Evolutionary conservation across 2,888 invertebrate genomes (phyloP).

Genomic region (Diogma glabrata): DNA sequence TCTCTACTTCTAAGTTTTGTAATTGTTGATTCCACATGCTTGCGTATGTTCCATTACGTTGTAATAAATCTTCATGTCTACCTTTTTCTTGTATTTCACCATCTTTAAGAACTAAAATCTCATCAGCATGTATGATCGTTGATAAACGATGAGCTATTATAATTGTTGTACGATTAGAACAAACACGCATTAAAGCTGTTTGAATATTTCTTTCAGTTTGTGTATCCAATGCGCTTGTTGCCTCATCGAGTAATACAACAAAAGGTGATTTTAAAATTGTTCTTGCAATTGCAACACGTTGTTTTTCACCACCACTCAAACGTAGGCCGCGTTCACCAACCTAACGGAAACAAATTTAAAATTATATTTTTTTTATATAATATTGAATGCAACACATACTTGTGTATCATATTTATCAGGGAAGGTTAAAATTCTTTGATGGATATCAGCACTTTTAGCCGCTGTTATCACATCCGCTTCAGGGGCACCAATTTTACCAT

Average conservation of each 20-base stretch:
- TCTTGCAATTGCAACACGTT: slow-evolving; percentile 91
- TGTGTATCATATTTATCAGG: slow-evolving; percentile 79
- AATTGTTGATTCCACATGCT: slow-evolving; percentile 91
- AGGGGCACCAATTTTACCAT: slow-evolving; percentile 68
- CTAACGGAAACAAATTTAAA: too few species aligned
- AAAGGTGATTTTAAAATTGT: slow-evolving; percentile 86
- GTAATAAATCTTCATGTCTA: slow-evolving; percentile 57
- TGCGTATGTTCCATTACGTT: slow-evolving; percentile 57
- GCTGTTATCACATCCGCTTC: slow-evolving; percentile 79
- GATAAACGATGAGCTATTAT: slow-evolving; percentile 92
- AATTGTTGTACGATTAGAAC: slow-evolving; percentile 80
- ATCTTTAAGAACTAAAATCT: slow-evolving; percentile 84
- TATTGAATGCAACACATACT: too few species aligned
- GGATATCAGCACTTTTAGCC: slow-evolving; percentile 87
- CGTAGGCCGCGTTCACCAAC: slow-evolving; percentile 92
- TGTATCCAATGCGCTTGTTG: slow-evolving; percentile 90
- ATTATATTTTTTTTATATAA: too few species aligned
- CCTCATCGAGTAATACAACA: slow-evolving; percentile 88
- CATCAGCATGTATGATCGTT: slow-evolving; percentile 88
- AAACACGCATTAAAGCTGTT: slow-evolving; percentile 73
- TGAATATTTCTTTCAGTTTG: slow-evolving; percentile 93
- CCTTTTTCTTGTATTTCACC: slow-evolving; percentile 89
- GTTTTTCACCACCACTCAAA: slow-evolving; percentile 95
- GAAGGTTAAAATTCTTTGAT: slow-evolving; percentile 81
- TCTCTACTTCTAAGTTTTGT: slow-evolving; percentile 29